Conservation (phyloP, 2,113 vertebrate species). For the Bubo blakistoni region DNA sequence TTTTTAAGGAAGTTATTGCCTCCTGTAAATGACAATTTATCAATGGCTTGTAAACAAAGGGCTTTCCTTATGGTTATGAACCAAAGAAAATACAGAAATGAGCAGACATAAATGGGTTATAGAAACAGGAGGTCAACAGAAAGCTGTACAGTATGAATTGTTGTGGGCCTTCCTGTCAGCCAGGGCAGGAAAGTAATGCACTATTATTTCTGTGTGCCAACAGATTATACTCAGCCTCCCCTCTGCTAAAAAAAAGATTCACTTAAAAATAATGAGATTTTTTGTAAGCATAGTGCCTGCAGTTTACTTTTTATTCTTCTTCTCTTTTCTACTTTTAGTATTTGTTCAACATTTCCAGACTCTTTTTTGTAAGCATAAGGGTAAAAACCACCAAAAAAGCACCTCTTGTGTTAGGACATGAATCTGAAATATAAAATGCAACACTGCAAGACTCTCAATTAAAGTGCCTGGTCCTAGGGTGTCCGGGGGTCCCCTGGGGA, state of each 20-base stretch:
- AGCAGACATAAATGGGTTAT: neutral
- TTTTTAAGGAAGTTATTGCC: slow-evolving; percentile 45
- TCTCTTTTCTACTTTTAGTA: neutral
- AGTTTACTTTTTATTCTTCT: neutral
- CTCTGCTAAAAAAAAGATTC: neutral
- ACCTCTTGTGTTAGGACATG: neutral
- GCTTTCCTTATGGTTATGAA: slow-evolving; percentile 18
- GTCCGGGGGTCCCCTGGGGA: neutral
- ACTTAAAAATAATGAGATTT: neutral
- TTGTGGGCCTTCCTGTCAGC: neutral
- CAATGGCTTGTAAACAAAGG: slow-evolving; percentile 53
- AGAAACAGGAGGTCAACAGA: neutral
- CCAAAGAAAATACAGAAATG: neutral
- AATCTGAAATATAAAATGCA: neutral
- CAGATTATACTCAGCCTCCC: neutral
- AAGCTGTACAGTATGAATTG: neutral
- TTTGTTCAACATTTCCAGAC: neutral
- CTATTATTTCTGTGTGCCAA: neutral
- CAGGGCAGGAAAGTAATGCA: neutral
- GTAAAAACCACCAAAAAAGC: neutral
- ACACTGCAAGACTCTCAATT: neutral
- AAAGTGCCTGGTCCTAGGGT: neutral
- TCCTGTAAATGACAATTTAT: slow-evolving; percentile 35
- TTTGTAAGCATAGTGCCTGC: neutral
- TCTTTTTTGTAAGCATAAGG: neutral